Conservation (phyloP, 1,140 invertebrate genomes). For the Drosophila dunni region DNA sequence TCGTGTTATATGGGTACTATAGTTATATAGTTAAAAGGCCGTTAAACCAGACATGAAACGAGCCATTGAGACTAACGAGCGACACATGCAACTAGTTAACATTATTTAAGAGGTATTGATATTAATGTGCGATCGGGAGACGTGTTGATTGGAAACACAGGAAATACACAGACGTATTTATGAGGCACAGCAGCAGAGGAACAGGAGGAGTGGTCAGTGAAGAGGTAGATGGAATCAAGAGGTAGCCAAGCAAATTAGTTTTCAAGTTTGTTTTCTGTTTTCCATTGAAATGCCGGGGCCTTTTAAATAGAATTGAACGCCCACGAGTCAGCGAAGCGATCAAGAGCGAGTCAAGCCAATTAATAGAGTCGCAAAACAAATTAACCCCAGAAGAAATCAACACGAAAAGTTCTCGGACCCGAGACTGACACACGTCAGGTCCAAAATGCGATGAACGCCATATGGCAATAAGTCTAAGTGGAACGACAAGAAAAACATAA, state of each 20-base stretch:
- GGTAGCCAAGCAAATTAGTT: constrained; percentile 67
- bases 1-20: constrained; percentile 26
- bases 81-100: constrained; percentile 74
- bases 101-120: constrained; percentile 49
- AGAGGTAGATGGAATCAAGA: constrained; percentile 15
- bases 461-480: constrained; percentile 61
- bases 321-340: constrained; percentile 51
- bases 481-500: constrained; percentile 16
- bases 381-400: constrained; percentile 77
- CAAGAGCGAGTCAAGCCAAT: constrained; percentile 54
- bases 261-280: constrained; percentile 38
- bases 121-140: constrained; percentile 69
- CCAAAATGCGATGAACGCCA: constrained; percentile 63
- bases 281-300: constrained; percentile 61
- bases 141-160: constrained; percentile 65
- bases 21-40: constrained; percentile 17
- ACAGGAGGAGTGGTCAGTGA: neutral
- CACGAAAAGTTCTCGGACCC: constrained; percentile 65
- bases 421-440: constrained; percentile 77
- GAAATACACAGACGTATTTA: constrained; percentile 65
- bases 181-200: constrained; percentile 6
- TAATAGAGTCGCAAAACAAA: constrained; percentile 82
- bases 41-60: constrained; percentile 39
- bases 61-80: constrained; percentile 71
- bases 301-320: constrained; percentile 61